Evolutionary conservation across 2,113 vertebrate genomes (phyloP), one percentile per base, ranked within the genome.

Genomic region (Lepus europaeus): DNA sequence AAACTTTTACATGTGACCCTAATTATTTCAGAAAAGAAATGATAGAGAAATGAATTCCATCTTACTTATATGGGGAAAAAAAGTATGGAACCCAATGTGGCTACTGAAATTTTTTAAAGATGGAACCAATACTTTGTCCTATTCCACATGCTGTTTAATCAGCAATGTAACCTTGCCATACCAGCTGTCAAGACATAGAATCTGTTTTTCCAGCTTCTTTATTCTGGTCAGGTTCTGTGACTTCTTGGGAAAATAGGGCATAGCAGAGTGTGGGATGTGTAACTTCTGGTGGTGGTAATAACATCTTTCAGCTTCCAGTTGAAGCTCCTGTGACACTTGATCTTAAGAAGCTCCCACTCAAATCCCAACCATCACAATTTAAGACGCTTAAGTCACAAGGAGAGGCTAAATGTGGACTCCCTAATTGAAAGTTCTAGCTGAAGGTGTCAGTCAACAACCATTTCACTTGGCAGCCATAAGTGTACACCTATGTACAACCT

Each of bases 21-120:
- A 77, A 53, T 6, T 87, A 64, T 87, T 89, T 79, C 25, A 70
- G 64, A 93, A 81, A 36, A 89, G 20, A 70, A 90, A 78, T 81
- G 68, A 90, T 51, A 81, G 5, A 64, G 14, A 92, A 78, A 66
- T 93, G 9, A 85, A 70, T 81, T 90, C 87, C 63, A 87, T 66
- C 33, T 95, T 36, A 92, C 92, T 45, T 7, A 73, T 49, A 56
- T 36, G 59, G 84, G 61, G 63, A 25, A 64, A 16, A 87, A 91
- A 45, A 36, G 8, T 68, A 12, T 31, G 33, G 70, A 25, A 79
- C 14, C 72, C 29, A 88, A 53, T 36, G 12, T 63, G n/a, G 4
- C 56, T 77, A 10, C 63, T 45, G 17, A 82, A 70, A 66, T 53
- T 89, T 81, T 81, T 23, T 45, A 74, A 59, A 70, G 73, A 74